Evolutionary conservation across 2,888 invertebrate genomes (phyloP), one percentile per base, ranked within the genome.

Genomic region (Sylvicola cinctus): DNA sequence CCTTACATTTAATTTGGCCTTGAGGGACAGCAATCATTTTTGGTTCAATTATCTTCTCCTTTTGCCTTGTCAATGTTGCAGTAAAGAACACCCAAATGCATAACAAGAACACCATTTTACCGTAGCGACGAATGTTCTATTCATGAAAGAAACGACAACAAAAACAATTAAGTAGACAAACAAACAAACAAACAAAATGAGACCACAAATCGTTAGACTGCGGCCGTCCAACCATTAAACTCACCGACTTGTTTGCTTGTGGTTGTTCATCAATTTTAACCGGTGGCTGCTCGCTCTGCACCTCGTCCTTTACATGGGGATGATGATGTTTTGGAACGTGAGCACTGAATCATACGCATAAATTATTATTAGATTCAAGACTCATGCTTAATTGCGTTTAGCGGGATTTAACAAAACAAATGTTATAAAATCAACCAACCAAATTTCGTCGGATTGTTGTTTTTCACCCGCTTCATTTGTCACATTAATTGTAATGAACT

Each of bases 11-110:
- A 14, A 46, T 47, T 25, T 44, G 45, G 1, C 48, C 44, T 13
- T 45, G 45, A 3, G 56, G 54, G 36, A 58, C 49, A 25, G 49
- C 46, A 2, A 58, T 31, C 23, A 54, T 52, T 36, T 53, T 52
- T 37, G 49, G 46, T 29, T 52, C 39, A 34, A 56, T 38, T 40
- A 47, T 46, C 36, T 58, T 58, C 39, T 58, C 58, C 3, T 48
- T 48, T 33, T 50, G 49, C 3, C 44, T 42, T 15, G 55, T 48
- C n/a, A 58, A 39, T 2, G 48, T 44, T 1, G 44, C 37, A 2
- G 54, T 52, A 3, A 50, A 46, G 11, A 53, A 40, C 3, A 48
- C 6, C 57, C 57, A 57, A 29, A 54, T 44, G 15, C 48, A n/a
- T 20, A 55, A 27, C 2, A 56, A 41, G 5, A 38, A 36, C 14